Percentiles rank a stretch among this genome's conserved stretches.
These are phyloP conservation scores for Pocillopora verrucosa DNA, from an alignment of 64 coral and sea anemone species.

Conservation along the genomic window DNA sequence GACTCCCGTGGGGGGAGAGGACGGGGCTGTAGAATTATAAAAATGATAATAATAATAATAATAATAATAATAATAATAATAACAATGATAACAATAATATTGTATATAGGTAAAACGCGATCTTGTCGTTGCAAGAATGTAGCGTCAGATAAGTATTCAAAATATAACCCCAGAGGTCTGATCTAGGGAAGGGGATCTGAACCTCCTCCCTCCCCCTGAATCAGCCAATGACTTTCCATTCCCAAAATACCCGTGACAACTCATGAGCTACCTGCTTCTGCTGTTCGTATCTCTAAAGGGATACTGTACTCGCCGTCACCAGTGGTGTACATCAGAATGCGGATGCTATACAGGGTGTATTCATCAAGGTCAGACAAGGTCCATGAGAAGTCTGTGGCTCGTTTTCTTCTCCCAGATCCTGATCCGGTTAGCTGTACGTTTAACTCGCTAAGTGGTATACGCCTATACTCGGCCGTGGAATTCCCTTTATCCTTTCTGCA, in stretches of 20 bases:
- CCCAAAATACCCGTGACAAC: not conserved
- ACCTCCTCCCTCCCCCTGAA: not conserved
- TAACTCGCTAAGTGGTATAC: not conserved
- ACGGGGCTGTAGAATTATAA: constrained; percentile 11
- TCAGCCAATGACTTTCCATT: not conserved
- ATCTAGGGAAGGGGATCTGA: not conserved
- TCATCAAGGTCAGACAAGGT: not conserved
- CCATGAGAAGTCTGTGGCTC: not conserved
- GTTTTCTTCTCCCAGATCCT: not conserved
- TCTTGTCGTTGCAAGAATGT: too few relatives aligned
- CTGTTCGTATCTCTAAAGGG: not conserved
- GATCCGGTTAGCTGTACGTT: not conserved
- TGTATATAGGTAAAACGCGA: too few relatives aligned
- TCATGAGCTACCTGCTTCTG: not conserved
- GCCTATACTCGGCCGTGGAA: not conserved
- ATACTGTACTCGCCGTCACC: not conserved
- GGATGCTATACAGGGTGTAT: not conserved
- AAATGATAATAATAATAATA: not conserved
- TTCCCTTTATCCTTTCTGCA: constrained; percentile 7
- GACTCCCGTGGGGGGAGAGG: not conserved
- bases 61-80: not conserved
- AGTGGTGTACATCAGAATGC: not conserved
- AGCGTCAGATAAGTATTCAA: too few relatives aligned
- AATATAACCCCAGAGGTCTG: too few relatives aligned
- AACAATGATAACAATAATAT: not conserved